These are phyloP conservation scores for Tiaroga cobitis DNA, from an alignment of 2,797 vertebrate genomes.

Conservation along the genomic window DNA sequence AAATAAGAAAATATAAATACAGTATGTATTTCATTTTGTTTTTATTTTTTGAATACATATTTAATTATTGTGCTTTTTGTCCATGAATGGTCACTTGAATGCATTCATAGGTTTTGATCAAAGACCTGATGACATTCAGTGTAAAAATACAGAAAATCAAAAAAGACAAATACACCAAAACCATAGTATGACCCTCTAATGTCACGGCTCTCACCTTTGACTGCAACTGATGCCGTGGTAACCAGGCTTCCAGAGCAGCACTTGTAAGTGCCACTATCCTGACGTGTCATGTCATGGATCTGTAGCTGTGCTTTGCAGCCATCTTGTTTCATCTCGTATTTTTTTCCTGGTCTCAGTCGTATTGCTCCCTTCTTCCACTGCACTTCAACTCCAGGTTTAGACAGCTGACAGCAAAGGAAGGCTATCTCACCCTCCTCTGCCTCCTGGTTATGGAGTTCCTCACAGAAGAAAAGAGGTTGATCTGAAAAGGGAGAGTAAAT, in stretches of 20 bases:
- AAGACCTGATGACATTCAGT: neutral
- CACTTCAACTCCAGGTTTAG: constrained; percentile 57
- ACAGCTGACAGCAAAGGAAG: constrained; percentile 67
- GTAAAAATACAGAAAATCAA: neutral
- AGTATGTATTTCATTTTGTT: neutral
- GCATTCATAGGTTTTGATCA: neutral
- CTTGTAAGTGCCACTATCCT: constrained; percentile 76
- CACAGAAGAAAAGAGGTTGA: constrained; percentile 67
- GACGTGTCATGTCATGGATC: constrained; percentile 69
- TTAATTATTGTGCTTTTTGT: neutral
- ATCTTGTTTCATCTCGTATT: constrained; percentile 74
- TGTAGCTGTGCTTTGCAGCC: constrained; percentile 70
- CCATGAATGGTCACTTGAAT: neutral
- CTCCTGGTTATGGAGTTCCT: constrained; percentile 66
- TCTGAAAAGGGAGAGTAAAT: constrained; percentile 41
- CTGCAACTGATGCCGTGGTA: constrained; percentile 72
- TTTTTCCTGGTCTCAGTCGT: constrained; percentile 73
- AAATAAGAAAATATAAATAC: neutral
- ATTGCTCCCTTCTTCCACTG: constrained; percentile 78
- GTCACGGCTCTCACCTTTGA: constrained; percentile 71
- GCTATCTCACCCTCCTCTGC: constrained; percentile 65
- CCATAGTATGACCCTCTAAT: neutral
- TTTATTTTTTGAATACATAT: neutral
- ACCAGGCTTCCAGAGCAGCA: constrained; percentile 74
- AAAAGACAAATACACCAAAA: neutral